phyloP scores from a whole-genome alignment of 2,888 invertebrate genomes.

The Drosophila monieri region DNA sequence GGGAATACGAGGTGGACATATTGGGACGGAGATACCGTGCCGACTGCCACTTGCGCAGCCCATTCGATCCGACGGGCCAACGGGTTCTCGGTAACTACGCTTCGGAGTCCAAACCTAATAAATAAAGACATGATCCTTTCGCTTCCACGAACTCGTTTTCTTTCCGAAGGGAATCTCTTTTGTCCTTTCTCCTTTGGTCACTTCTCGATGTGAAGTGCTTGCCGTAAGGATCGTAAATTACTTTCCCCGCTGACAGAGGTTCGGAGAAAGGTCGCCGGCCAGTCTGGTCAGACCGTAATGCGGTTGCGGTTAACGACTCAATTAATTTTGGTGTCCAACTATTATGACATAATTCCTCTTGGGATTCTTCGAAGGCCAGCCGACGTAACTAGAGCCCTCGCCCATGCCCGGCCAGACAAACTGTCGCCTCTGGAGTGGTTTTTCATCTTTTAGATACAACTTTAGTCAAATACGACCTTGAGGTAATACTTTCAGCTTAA shows the following conservation, averaged over 20 bases:
- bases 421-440: slow-evolving; percentile 52
- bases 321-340: slow-evolving; percentile 71
- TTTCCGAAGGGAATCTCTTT: slow-evolving; percentile 58
- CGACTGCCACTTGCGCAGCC: slow-evolving; percentile 88
- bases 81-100: slow-evolving; percentile 89
- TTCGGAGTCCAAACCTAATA: slow-evolving; percentile 12
- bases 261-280: slow-evolving; percentile 65
- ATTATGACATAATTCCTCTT: slow-evolving; percentile 68
- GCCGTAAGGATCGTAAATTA: slow-evolving; percentile 66
- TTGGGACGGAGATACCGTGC: slow-evolving; percentile 90
- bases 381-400: slow-evolving; percentile 38
- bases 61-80: slow-evolving; percentile 92
- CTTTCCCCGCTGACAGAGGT: slow-evolving; percentile 44
- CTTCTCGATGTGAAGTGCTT: slow-evolving; percentile 53
- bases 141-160: slow-evolving; percentile 55
- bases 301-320: slow-evolving; percentile 74
- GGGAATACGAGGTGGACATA: slow-evolving; percentile 91
- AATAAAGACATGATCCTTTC: slow-evolving; percentile 31
- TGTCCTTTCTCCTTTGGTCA: neutral
- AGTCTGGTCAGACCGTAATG: neutral
- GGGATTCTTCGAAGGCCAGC: slow-evolving; percentile 71
- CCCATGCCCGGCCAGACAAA: slow-evolving; percentile 52
- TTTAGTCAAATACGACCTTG: slow-evolving; percentile 25
- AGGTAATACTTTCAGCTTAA: slow-evolving; percentile 46
- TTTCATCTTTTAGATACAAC: slow-evolving; percentile 12